phyloP scores from a whole-genome alignment of 2,797 vertebrate species.

The Arnoldichthys spilopterus region DNA sequence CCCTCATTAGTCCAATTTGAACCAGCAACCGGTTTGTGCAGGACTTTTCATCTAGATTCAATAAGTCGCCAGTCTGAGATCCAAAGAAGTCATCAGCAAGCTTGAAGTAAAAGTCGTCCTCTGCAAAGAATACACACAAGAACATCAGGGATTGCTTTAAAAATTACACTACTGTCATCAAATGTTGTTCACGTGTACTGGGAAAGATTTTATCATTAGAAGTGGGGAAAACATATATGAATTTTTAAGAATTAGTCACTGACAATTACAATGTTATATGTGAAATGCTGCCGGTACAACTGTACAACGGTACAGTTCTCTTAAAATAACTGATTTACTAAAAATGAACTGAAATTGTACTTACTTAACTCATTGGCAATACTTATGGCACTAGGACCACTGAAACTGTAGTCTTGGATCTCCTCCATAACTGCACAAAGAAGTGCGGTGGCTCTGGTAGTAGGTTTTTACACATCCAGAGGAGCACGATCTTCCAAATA shows the following conservation, averaged over 20 bases:
- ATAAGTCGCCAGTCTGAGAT: conserved; percentile 71
- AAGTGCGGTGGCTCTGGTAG: conserved; percentile 49
- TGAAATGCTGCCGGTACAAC: too few species aligned
- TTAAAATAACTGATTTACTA: neutral
- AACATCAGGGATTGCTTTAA: conserved; percentile 20
- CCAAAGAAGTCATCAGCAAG: conserved; percentile 77
- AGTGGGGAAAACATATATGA: too few species aligned
- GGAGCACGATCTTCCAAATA: conserved; percentile 59
- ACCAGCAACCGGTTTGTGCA: conserved; percentile 78
- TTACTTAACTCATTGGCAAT: conserved; percentile 63
- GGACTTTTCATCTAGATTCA: conserved; percentile 61
- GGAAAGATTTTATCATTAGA: neutral
- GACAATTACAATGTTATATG: too few species aligned
- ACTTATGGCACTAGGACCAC: conserved; percentile 44
- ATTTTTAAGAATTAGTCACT: neutral
- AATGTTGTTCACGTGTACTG: neutral
- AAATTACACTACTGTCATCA: neutral
- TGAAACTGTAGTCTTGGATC: conserved; percentile 51
- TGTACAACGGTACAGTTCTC: too few species aligned
- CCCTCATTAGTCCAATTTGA: conserved; percentile 78
- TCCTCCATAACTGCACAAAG: conserved; percentile 62
- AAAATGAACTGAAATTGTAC: conserved; percentile 38
- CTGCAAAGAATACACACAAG: conserved; percentile 63
- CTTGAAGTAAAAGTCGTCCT: conserved; percentile 77
- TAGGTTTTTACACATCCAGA: conserved; percentile 57